A percentile compares a stretch with the other conserved stretches of the same genome.
These are phyloP conservation scores for Plemyria rubiginata DNA, from an alignment of 2,888 invertebrate genomes.

Conservation along the genomic window DNA sequence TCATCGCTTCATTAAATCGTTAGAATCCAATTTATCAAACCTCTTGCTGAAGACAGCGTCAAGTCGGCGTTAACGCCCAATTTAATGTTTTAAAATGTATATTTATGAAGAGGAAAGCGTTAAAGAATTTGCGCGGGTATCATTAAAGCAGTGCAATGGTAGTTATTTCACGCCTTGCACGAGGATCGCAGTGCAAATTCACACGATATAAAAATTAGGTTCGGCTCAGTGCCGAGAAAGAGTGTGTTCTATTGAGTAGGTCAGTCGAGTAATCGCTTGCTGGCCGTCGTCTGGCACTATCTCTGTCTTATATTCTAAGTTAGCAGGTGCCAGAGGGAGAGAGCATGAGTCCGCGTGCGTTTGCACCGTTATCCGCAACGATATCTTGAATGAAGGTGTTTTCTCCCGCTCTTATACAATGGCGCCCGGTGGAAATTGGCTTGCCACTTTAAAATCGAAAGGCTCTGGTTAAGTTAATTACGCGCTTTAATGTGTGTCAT, in stretches of 20 bases:
- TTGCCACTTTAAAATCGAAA: slow-evolving; percentile 76
- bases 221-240: slow-evolving; percentile 84
- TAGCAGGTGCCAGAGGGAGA: slow-evolving; percentile 48
- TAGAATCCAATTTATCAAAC: slow-evolving; percentile 39
- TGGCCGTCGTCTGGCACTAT: slow-evolving; percentile 66
- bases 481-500: slow-evolving; percentile 53
- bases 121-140: slow-evolving; percentile 45
- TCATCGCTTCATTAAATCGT: slow-evolving; percentile 25
- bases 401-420: slow-evolving; percentile 84
- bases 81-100: slow-evolving; percentile 32
- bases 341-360: slow-evolving; percentile 63
- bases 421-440: slow-evolving; percentile 66
- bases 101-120: slow-evolving; percentile 38
- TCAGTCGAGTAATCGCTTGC: slow-evolving; percentile 83
- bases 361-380: slow-evolving; percentile 81
- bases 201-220: slow-evolving; percentile 82
- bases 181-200: slow-evolving; percentile 72
- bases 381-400: slow-evolving; percentile 85
- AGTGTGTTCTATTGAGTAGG: slow-evolving; percentile 83
- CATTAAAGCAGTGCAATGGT: slow-evolving; percentile 49
- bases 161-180: slow-evolving; percentile 69
- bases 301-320: slow-evolving; percentile 48
- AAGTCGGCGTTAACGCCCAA: slow-evolving; percentile 36
- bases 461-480: slow-evolving; percentile 70
- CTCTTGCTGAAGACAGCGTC: slow-evolving; percentile 38